phyloP scores from a whole-genome alignment of 2,113 vertebrate species.

The Serinus canaria region DNA sequence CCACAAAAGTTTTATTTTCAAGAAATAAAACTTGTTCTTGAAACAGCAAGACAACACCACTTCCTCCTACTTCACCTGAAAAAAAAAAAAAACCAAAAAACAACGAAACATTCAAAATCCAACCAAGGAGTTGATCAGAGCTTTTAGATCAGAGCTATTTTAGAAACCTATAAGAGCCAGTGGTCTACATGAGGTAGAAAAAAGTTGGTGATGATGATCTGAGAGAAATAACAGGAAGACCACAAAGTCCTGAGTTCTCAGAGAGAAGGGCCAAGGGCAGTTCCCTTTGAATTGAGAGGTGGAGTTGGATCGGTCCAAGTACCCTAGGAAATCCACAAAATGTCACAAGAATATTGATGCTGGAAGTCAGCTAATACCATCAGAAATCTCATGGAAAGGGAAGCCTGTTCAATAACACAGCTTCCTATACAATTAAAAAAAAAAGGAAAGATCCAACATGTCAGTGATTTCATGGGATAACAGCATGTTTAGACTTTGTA shows the following conservation, averaged over 20 bases:
- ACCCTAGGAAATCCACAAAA: too few species aligned
- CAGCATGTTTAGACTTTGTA: neutral
- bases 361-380: neutral
- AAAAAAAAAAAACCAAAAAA: neutral
- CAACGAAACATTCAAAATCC: too few species aligned
- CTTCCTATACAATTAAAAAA: neutral
- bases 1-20: neutral
- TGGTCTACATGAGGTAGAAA: accelerated
- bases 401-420: neutral
- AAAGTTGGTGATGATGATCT: neutral
- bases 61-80: accelerated
- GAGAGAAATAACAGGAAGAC: neutral
- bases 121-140: neutral
- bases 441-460: neutral
- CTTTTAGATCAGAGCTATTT: neutral
- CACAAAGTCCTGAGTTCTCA: neutral
- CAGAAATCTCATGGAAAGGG: neutral
- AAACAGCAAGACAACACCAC: accelerated
- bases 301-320: too few species aligned
- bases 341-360: neutral
- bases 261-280: neutral
- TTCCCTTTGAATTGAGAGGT: too few species aligned
- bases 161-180: neutral
- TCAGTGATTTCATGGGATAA: neutral
- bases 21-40: neutral